Base-by-base conservation (phyloP, 2,113 vertebrate species). In the cattle (Bos taurus) region DNA sequence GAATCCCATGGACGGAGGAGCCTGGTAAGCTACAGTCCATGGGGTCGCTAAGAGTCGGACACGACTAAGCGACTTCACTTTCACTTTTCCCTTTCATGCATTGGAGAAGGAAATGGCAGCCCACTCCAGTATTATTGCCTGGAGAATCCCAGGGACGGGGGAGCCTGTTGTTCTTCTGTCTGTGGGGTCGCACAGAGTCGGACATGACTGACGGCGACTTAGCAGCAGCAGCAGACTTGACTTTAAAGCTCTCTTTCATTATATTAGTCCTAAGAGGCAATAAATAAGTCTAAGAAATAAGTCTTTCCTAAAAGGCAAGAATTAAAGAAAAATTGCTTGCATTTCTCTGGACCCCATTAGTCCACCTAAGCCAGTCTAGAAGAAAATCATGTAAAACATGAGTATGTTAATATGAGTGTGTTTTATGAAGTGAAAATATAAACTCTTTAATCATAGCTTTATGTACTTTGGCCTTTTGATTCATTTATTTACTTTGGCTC, bases 361-460 rank as follows among this genome's bases (percentile, higher is more conserved):
- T 88, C 30, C 11, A n/a, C 2, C 14, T 82, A 64, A 78, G 25
- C 14, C 40, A 97, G 6, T 17, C 10, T 60, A 54, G 89, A 78
- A 85, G 43, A 43, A 46, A 59, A 25, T 28, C 90, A 50, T 88
- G 36, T 96, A 78, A 78, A 89, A 21, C 7, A 23, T 88, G 25
- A 56, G 12, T 94, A 5, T 85, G 13, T 89, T 90, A 80, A 86
- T 90, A 46, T 52, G 26, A 94, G 11, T 88, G 11, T 83, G 50
- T 74, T 96, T 94, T 88, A 59, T 94, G 80, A 81, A 90, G 7
- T 91, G 19, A 90, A 97, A 96, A 57, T 80, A 14, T 52, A 74
- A 16, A 89, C 36, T 21, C 12, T 59, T 80, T 54, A 62, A 43
- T 91, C 26, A 6, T 95, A 71, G n/a, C n/a, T 95, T 91, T 95